Evolutionary conservation across 2,888 invertebrate genomes (phyloP).

Genomic region (Athrips mouffetella): DNA sequence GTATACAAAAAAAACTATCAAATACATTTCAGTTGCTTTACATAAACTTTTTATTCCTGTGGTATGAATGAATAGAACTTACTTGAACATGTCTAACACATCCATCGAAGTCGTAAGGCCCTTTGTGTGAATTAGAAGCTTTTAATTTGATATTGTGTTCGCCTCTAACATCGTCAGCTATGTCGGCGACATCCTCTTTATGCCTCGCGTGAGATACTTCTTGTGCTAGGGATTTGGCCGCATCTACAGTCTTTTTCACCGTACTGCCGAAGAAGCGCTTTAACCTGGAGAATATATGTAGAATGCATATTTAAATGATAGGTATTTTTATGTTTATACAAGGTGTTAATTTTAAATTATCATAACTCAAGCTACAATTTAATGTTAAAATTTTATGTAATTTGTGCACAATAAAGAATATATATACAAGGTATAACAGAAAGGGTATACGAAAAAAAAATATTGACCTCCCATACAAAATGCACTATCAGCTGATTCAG

Average conservation of each 20-base stretch:
- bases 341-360: too few species aligned
- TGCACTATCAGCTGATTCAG: too few species aligned
- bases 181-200: constrained; percentile 91
- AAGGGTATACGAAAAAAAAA: too few species aligned
- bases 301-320: background rate
- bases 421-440: too few species aligned
- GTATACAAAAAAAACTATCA: background rate
- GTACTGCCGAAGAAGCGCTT: constrained; percentile 92
- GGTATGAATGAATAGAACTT: background rate
- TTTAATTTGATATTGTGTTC: constrained; percentile 93
- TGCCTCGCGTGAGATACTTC: constrained; percentile 93
- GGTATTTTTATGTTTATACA: too few species aligned
- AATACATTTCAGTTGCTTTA: too few species aligned
- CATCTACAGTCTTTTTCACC: constrained; percentile 93
- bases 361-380: too few species aligned
- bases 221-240: constrained; percentile 92
- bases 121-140: constrained; percentile 97
- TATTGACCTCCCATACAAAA: too few species aligned
- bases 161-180: constrained; percentile 88
- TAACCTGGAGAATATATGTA: constrained; percentile 61
- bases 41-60: too few species aligned
- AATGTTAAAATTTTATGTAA: too few species aligned
- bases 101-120: constrained; percentile 96
- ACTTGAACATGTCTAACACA: constrained; percentile 93
- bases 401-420: too few species aligned